Evolutionary conservation across 2,797 vertebrate species (phyloP).

Genomic region (Neoniphon sammara): DNA sequence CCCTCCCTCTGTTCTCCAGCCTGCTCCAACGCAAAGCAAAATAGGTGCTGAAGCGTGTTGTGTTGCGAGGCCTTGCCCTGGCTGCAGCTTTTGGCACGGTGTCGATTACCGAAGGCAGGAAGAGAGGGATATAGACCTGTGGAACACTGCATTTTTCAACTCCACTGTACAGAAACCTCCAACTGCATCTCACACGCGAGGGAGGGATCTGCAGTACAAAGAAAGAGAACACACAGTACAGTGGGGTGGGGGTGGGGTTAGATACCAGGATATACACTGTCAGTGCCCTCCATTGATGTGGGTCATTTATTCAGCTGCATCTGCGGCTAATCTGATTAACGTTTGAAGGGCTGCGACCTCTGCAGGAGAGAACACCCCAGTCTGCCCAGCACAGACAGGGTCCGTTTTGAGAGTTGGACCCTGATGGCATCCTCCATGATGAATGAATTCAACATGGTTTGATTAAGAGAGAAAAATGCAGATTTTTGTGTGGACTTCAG

Average conservation of each 20-base stretch:
- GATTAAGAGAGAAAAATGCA: slow-evolving; percentile 10
- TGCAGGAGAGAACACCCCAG: slow-evolving; percentile 55
- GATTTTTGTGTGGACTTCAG: slow-evolving; percentile 42
- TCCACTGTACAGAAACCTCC: slow-evolving; percentile 56
- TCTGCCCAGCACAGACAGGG: slow-evolving; percentile 19
- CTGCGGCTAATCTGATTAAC: slow-evolving; percentile 81
- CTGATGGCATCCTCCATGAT: slow-evolving; percentile 27
- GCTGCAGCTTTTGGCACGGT: slow-evolving; percentile 65
- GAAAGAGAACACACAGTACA: slow-evolving; percentile 64
- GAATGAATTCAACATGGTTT: slow-evolving; percentile 20
- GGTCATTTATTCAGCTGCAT: slow-evolving; percentile 83
- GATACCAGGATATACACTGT: slow-evolving; percentile 74
- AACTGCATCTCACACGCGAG: slow-evolving; percentile 60
- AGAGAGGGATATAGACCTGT: slow-evolving; percentile 74
- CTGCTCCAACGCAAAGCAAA: slow-evolving; percentile 61
- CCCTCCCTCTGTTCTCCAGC: slow-evolving; percentile 61
- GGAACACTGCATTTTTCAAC: slow-evolving; percentile 65
- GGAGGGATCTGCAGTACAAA: slow-evolving; percentile 64
- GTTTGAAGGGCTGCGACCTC: slow-evolving; percentile 71
- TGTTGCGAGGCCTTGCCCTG: slow-evolving; percentile 58
- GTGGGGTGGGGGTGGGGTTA: slow-evolving; percentile 72
- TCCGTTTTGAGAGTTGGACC: slow-evolving; percentile 27
- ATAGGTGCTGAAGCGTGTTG: slow-evolving; percentile 70
- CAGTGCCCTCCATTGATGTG: slow-evolving; percentile 83
- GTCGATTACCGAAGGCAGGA: slow-evolving; percentile 78